A percentile compares a stretch with the other conserved stretches of the same genome.
phyloP scores from a whole-genome alignment of 2,888 invertebrate genomes.

The Nebria brevicollis region DNA sequence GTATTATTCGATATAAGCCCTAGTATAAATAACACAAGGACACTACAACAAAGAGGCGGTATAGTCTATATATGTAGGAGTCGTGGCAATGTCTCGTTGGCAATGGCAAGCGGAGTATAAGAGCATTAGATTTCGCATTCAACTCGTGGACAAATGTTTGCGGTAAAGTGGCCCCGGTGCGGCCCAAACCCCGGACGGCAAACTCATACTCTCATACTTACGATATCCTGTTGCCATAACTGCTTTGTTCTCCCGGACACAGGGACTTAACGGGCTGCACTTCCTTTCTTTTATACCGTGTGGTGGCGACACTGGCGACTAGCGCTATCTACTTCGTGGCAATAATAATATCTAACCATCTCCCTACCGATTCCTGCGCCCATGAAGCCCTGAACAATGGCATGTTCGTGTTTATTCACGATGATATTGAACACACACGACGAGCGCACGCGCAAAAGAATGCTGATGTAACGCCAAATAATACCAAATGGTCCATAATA shows the following conservation, averaged over 20 bases:
- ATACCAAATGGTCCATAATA: not conserved
- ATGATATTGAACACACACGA: constrained; percentile 10
- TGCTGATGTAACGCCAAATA: not conserved
- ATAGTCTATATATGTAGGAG: not conserved
- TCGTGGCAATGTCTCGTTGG: not conserved
- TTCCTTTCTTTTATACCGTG: constrained; percentile 39
- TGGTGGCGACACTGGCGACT: not conserved
- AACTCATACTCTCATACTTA: constrained; percentile 21
- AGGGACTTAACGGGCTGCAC: constrained; percentile 43
- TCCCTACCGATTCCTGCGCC: not conserved
- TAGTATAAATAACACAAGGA: not conserved
- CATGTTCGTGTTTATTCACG: not conserved
- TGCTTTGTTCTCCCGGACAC: constrained; percentile 42
- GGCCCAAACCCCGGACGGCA: not conserved
- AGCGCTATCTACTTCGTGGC: not conserved
- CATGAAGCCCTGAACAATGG: not conserved
- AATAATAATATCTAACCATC: not conserved
- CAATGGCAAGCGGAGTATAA: constrained; percentile 8
- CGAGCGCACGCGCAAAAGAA: not conserved
- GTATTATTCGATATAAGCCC: not conserved
- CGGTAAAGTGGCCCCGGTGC: constrained; percentile 35
- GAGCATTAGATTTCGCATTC: constrained; percentile 44
- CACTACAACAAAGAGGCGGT: not conserved
- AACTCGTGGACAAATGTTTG: constrained; percentile 45
- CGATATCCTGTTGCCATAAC: constrained; percentile 45